phyloP scores from a whole-genome alignment of 2,888 invertebrate genomes.

The Pristionchus entomophagus region DNA sequence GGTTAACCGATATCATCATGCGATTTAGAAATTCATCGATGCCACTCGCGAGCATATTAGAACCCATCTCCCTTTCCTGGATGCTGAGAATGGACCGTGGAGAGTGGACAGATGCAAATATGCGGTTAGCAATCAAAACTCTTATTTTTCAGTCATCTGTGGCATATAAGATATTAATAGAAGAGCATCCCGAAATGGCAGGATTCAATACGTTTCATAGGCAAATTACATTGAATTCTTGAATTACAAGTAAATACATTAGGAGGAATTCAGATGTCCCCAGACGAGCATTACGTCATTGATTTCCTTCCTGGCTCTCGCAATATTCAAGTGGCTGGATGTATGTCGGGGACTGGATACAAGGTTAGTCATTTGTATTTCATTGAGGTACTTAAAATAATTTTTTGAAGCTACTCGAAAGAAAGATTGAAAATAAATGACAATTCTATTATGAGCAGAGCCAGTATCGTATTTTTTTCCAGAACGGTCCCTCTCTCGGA shows the following conservation, averaged over 20 bases:
- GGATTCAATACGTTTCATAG: too few relatives aligned
- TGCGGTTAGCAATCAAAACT: conserved; percentile 27
- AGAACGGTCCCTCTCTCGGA: conserved; percentile 44
- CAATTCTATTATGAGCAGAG: too few relatives aligned
- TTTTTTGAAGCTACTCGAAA: not conserved
- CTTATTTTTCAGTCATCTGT: too few relatives aligned
- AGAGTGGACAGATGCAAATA: conserved; percentile 49
- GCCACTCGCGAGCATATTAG: conserved; percentile 44
- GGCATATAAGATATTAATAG: too few relatives aligned
- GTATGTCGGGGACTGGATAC: conserved; percentile 47
- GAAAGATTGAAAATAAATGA: not conserved
- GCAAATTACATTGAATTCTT: too few relatives aligned
- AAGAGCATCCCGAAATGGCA: too few relatives aligned
- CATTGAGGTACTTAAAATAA: not conserved
- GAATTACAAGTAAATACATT: not conserved
- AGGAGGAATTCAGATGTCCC: conserved; percentile 38
- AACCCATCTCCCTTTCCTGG: conserved; percentile 35
- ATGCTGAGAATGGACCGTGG: conserved; percentile 47
- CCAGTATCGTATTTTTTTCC: too few relatives aligned
- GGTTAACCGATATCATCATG: too few relatives aligned
- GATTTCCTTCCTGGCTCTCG: conserved; percentile 26
- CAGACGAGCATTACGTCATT: conserved; percentile 44
- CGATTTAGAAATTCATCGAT: conserved; percentile 38
- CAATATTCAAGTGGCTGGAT: conserved; percentile 38
- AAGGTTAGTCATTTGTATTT: not conserved